A percentile compares a stretch with the other conserved stretches of the same genome.
phyloP scores from a whole-genome alignment of 2,888 invertebrate species.

The Drosophila prolongata region DNA sequence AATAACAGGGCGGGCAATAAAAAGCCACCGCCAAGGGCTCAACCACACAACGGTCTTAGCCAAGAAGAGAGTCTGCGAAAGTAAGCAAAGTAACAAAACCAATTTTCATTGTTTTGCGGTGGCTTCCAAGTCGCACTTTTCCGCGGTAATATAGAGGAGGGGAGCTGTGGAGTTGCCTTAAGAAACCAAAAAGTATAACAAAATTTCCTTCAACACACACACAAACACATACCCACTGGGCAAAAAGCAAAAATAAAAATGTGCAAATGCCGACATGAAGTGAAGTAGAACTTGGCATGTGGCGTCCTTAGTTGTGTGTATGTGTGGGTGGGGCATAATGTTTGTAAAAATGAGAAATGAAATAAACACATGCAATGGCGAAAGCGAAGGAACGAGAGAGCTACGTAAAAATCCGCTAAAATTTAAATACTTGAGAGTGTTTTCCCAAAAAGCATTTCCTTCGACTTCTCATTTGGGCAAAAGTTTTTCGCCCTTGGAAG shows the following conservation, averaged over 20 bases:
- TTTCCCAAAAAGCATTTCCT: slow-evolving; percentile 15
- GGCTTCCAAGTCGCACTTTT: slow-evolving; percentile 50
- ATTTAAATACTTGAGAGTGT: slow-evolving; percentile 35
- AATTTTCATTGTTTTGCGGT: slow-evolving; percentile 79
- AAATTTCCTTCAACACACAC: slow-evolving; percentile 59
- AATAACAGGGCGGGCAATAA: slow-evolving; percentile 70
- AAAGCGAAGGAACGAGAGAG: slow-evolving; percentile 36
- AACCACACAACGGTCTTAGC: slow-evolving; percentile 59
- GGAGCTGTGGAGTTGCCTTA: slow-evolving; percentile 20
- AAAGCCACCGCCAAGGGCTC: slow-evolving; percentile 67
- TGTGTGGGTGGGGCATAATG: slow-evolving; percentile 13
- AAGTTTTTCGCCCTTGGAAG: slow-evolving; percentile 15
- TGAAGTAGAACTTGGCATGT: slow-evolving; percentile 58
- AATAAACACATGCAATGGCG: slow-evolving; percentile 67
- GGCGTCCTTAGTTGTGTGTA: slow-evolving; percentile 26
- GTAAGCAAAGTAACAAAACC: slow-evolving; percentile 74
- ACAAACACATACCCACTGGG: slow-evolving; percentile 4
- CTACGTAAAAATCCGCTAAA: slow-evolving; percentile 24
- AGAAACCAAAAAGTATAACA: slow-evolving; percentile 65
- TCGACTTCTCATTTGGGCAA: slow-evolving; percentile 24
- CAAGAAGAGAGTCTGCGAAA: slow-evolving; percentile 42
- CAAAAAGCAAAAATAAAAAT: slow-evolving; percentile 44
- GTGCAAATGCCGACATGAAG: slow-evolving; percentile 64
- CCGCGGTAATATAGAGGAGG: background rate
- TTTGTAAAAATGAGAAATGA: slow-evolving; percentile 56